Evolutionary conservation across 2,888 invertebrate genomes (phyloP), one percentile per base, ranked within the genome.

Genomic region (Lithophane socia): DNA sequence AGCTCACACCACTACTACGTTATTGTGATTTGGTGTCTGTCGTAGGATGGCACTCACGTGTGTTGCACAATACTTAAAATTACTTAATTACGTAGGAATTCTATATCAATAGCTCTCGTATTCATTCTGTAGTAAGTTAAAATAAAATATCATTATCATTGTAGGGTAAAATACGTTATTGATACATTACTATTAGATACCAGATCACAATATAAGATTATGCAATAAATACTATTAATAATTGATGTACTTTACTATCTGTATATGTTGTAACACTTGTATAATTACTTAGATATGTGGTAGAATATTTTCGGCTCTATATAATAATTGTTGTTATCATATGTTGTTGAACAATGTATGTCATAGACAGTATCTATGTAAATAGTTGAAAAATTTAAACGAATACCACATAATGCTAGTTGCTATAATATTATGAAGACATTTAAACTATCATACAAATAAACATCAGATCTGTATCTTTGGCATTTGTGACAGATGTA

Each of bases 51-150:
- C 87, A 89, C 89, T 86, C 82, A 88, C 86, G 91, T 92, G 92
- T 92, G 89, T 90, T 94, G 94, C 95, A 94, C 95, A 94, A 94
- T 94, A 95, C 95, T 95, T 95, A 95, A 91, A 90, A 89, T 89
- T 94, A 95, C 93, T 95, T 94, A 95, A 94, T 91, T 86, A 91
- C 80, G 88, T 92, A 91, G 90, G 86, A 90, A 87, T 92, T 90
- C 86, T 90, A 87, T 90, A 91, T 90, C 89, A 89, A 89, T 88
- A 88, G 85, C 88, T 87, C 79, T 84, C 72, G 56, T 87, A 77
- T 84, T 85, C 80, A 82, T 88, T 88, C 84, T 75, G 88, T 88
- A 88, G 88, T 88, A 86, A 83, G 86, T 80, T 84, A 79, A 87
- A 85, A 64, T 78, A 63, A 82, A 84, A 81, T 86, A 87, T 86